These are phyloP conservation scores for Phylloscopus collybita DNA, from an alignment of 2,797 vertebrate species.

Conservation along the genomic window DNA sequence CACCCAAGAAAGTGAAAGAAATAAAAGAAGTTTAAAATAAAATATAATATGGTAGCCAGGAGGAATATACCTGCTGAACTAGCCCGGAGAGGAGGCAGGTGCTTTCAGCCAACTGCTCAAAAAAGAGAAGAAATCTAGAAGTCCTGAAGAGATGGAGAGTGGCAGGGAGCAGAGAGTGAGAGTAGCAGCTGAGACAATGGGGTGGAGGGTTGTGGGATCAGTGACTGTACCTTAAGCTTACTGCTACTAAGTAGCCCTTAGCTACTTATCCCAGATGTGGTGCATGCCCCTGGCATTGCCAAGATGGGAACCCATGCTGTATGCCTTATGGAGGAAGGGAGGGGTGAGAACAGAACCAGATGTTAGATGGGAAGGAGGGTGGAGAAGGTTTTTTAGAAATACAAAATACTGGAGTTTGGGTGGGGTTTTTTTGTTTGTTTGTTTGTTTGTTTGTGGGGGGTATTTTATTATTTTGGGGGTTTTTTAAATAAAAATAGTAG, in stretches of 20 bases:
- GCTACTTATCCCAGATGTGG: rapidly evolving
- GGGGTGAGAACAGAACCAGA: neutral
- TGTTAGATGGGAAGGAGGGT: neutral
- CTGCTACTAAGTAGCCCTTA: no score
- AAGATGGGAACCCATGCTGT: neutral
- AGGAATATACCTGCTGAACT: slow-evolving; percentile 15
- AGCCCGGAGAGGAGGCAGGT: slow-evolving; percentile 37
- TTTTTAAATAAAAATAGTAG: slow-evolving; percentile 16
- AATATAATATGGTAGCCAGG: neutral
- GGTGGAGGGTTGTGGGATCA: neutral
- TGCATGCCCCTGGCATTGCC: neutral
- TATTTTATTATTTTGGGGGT: neutral
- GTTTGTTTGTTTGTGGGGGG: neutral
- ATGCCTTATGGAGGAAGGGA: rapidly evolving
- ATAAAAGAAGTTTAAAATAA: neutral
- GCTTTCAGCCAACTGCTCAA: neutral
- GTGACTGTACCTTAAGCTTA: neutral
- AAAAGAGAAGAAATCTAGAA: slow-evolving; percentile 20
- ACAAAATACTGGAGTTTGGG: slow-evolving; percentile 1
- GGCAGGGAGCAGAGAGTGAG: neutral
- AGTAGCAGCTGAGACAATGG: neutral
- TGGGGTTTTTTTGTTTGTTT: neutral
- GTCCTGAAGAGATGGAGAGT: neutral
- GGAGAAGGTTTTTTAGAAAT: slow-evolving; percentile 34
- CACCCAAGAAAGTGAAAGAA: neutral